These are phyloP conservation scores for Hemicentrotus pulcherrimus DNA, from an alignment of 35 echinoderm and acorn worm genomes.

Conservation along the genomic window DNA sequence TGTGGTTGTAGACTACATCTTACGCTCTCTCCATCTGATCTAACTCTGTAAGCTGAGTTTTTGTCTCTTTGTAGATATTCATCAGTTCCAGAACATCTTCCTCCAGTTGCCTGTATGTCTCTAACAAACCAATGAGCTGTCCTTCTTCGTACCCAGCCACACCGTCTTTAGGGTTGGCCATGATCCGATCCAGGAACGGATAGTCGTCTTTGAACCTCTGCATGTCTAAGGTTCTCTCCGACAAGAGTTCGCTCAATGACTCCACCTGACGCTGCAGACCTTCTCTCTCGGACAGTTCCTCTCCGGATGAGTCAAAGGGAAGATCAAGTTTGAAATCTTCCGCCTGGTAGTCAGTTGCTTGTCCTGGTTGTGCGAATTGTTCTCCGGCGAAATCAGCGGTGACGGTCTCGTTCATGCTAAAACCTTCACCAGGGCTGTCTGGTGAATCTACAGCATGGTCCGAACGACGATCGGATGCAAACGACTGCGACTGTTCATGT, in stretches of 20 bases:
- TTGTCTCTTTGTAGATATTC: constrained; percentile 45
- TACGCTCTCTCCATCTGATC: neutral
- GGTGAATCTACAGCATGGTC: neutral
- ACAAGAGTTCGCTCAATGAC: constrained; percentile 15
- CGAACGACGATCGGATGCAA: neutral
- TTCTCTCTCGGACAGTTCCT: constrained; percentile 45
- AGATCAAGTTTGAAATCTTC: constrained; percentile 18
- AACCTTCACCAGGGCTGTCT: neutral
- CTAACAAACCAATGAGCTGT: neutral
- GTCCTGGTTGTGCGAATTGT: constrained; percentile 1
- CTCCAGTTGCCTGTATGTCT: constrained; percentile 16
- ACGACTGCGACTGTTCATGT: neutral
- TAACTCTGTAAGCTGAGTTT: neutral
- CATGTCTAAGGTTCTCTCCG: constrained; percentile 24
- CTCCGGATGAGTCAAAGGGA: neutral
- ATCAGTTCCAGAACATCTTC: constrained; percentile 21
- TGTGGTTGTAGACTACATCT: neutral
- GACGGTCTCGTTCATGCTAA: neutral
- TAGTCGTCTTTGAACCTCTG: constrained; percentile 39
- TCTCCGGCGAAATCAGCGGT: neutral
- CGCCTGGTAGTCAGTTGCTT: neutral
- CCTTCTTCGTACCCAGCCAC: neutral
- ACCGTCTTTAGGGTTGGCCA: neutral
- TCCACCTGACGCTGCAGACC: constrained; percentile 31
- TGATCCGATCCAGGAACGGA: constrained; percentile 22